Base-by-base conservation (phyloP, 1,140 invertebrate species). In the Drosophila ambigua region DNA sequence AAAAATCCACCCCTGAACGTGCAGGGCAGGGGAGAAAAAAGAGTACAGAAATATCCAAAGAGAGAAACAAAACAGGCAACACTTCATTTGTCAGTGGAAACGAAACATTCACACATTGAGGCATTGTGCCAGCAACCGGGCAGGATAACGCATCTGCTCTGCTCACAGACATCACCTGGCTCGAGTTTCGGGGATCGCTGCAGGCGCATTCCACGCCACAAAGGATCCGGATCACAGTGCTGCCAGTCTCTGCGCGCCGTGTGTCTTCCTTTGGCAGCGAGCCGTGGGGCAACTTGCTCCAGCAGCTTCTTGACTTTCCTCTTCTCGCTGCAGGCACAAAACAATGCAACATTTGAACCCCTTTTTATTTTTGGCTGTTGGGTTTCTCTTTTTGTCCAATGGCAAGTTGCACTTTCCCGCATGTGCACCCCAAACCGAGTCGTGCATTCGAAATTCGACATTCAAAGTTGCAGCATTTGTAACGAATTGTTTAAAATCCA, bases 261-360 rank as follows among this genome's bases (percentile, higher is more conserved):
- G 11, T 35, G 31, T 57, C 13, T 35, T 5, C 15, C 5, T 60
- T 23, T 24, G 7, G 16, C 20, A 4, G 31, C 39, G 46, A 13
- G 41, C 28, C 62, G 20, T 54, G 55, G 62, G 35, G 31, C 51
- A 54, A 76, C 77, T 85, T 80, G 61, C 64, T 72, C 51, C 67
- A 48, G 73, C 72, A 80, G 82, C 82, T 88, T 87, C 83, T 88
- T 87, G 83, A 88, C 83, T 88, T 87, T 63, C 39, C 23, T 45
- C 5, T 23, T 48, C 43, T 67, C 46, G 58, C 15, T 39, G 7
- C 8, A 24, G 46, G 26, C 16, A 49, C 79, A 78, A 84, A 84
- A 79, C 73, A 85, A 85, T 72, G 73, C 72, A 79, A 24, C 53
- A 28, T 5, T 43, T 52, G 50, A 88, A 60, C 82, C 69, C 81